Evolutionary conservation across 2,888 invertebrate genomes (phyloP), one percentile per base, ranked within the genome.

Genomic region (Pollenia labialis): DNA sequence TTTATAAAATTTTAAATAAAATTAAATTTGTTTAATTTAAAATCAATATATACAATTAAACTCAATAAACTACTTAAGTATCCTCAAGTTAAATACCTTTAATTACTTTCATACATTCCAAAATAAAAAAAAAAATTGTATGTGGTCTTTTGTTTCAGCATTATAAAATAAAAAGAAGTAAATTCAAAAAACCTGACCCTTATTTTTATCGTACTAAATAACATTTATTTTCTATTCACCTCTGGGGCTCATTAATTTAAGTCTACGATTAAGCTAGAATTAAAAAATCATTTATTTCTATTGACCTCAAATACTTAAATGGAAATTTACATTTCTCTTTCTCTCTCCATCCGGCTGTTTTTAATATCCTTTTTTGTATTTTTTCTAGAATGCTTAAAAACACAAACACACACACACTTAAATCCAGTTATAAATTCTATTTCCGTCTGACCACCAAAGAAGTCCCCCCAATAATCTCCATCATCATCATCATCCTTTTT

Each of bases 281-380:
- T 85, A 81, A 77, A 85, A 85, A 82, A 71, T 74, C 82, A 86
- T 86, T 86, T 82, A 82, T 86, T 86, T 86, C 74, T 71, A 69
- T 80, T 86, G 82, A 86, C 82, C 86, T 83, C 79, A 83, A 82
- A 66, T 66, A 71, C 54, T 66, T 66, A 56, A 72, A 81, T 46
- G 18, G 16, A 56, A 81, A 58, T 74, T 66, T 48, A 66, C 46
- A 74, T 81, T 66, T 58, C 12, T 56, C 11, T 56, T n/a, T 64
- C 46, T 32, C 48, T 40, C 32, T 32, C 12, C 40, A 32, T 58
- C 14, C 12, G 4, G 2, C 12, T 32, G 14, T 46, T 44, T 52
- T 46, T 9, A 23, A 56, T 64, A 50, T 50, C 60, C 64, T 76
- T 66, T 46, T 58, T 23, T 48, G 42, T 6, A 16, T 12, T 23